These are phyloP conservation scores for Volucella bombylans DNA, from an alignment of 2,888 invertebrate species.

Conservation along the genomic window DNA sequence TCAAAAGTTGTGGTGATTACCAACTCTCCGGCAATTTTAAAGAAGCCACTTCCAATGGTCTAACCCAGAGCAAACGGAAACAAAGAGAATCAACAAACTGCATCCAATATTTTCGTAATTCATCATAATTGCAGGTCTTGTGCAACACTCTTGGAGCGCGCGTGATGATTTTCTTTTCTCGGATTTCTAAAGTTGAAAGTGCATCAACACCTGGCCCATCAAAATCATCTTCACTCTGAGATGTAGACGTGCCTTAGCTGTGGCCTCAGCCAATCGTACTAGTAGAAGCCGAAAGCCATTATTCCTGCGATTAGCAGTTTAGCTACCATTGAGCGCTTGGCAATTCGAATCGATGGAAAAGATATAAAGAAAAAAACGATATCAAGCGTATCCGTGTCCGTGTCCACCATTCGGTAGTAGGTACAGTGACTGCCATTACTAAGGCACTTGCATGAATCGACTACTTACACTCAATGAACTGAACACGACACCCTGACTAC, in stretches of 20 bases:
- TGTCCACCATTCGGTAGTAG: conserved; percentile 49
- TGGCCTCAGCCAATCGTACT: conserved; percentile 39
- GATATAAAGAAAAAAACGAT: background rate
- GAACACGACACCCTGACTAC: conserved; percentile 35
- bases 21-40: conserved; percentile 52
- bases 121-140: conserved; percentile 72
- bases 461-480: conserved; percentile 54
- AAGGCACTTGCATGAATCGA: conserved; percentile 41
- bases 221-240: conserved; percentile 57
- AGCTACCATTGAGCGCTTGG: conserved; percentile 64
- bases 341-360: conserved; percentile 48
- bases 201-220: conserved; percentile 73
- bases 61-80: conserved; percentile 56
- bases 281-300: conserved; percentile 73
- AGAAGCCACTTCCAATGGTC: conserved; percentile 45
- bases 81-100: conserved; percentile 57
- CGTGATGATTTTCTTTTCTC: conserved; percentile 62
- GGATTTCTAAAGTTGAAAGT: conserved; percentile 63
- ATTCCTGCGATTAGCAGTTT: conserved; percentile 71
- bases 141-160: conserved; percentile 64
- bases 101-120: conserved; percentile 65
- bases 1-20: conserved; percentile 14
- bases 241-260: conserved; percentile 53
- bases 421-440: conserved; percentile 37
- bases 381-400: conserved; percentile 59